These are phyloP conservation scores for Sminthurides bifidus DNA, from an alignment of 1,140 invertebrate species.

Conservation along the genomic window DNA sequence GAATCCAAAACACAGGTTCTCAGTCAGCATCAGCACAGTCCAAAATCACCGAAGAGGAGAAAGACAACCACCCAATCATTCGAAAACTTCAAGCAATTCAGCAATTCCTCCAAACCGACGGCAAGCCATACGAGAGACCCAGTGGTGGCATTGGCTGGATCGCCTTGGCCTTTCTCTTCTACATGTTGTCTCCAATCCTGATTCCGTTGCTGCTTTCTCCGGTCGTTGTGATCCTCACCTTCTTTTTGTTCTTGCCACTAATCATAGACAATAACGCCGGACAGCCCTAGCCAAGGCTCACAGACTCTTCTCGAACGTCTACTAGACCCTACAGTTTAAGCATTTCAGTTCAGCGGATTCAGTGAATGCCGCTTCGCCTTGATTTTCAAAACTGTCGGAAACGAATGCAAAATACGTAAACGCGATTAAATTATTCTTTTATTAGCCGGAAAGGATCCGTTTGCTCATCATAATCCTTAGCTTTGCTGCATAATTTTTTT, in stretches of 20 bases:
- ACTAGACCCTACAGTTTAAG: too few species aligned
- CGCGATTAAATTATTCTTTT: neutral
- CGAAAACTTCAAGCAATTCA: neutral
- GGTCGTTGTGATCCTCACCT: neutral
- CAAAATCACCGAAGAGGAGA: neutral
- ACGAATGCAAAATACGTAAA: neutral
- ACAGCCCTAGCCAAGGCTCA: too few species aligned
- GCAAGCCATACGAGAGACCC: neutral
- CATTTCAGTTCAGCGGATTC: too few species aligned
- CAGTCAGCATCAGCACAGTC: too few species aligned
- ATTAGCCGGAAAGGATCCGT: neutral
- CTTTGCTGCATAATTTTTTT: too few species aligned
- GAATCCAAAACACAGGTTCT: too few species aligned
- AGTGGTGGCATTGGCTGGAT: neutral
- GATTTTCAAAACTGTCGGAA: neutral
- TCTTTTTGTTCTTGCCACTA: neutral
- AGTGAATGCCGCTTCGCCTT: neutral
- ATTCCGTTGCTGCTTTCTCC: neutral
- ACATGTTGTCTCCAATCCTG: neutral
- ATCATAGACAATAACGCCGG: neutral
- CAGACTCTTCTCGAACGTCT: too few species aligned
- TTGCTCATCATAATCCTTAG: too few species aligned
- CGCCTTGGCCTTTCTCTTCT: neutral
- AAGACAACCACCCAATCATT: neutral
- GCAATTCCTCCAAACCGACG: slow-evolving; percentile 1